Conservation (phyloP, 2,113 vertebrate genomes). For the Petrocephalus zakoni region DNA sequence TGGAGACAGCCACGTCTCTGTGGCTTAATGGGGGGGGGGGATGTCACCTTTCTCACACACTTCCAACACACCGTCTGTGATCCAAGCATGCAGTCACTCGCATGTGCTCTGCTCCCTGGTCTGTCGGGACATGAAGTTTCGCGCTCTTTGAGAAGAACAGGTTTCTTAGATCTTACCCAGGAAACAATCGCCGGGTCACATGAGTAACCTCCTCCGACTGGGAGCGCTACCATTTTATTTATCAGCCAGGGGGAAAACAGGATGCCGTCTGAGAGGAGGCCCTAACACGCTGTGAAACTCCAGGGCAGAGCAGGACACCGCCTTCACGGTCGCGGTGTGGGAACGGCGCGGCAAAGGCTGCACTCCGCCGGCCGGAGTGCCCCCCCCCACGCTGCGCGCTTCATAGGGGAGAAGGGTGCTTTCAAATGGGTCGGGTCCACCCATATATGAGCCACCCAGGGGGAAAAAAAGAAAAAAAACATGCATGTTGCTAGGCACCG, state of each 20-base stretch:
- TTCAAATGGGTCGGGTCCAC: background rate
- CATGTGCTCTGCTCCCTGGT: background rate
- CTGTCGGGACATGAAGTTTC: background rate
- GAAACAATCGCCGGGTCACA: background rate
- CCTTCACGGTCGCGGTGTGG: background rate
- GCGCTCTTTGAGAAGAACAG: background rate
- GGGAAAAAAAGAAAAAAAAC: background rate
- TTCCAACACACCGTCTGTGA: background rate
- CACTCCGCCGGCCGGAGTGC: background rate
- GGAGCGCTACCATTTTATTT: background rate
- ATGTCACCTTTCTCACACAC: background rate
- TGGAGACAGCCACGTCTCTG: background rate
- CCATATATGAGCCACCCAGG: background rate
- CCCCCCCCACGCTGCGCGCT: background rate
- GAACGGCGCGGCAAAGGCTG: background rate
- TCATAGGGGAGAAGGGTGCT: background rate
- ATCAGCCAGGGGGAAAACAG: background rate
- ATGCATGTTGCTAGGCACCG: slow-evolving; percentile 36
- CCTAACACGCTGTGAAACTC: background rate
- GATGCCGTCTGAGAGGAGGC: background rate
- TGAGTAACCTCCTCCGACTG: background rate
- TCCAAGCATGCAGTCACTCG: background rate
- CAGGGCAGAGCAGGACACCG: background rate
- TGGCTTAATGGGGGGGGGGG: background rate
- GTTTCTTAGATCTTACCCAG: background rate